Evolutionary conservation across 2,113 vertebrate species (phyloP).

Genomic region (Eubucco bourcierii): DNA sequence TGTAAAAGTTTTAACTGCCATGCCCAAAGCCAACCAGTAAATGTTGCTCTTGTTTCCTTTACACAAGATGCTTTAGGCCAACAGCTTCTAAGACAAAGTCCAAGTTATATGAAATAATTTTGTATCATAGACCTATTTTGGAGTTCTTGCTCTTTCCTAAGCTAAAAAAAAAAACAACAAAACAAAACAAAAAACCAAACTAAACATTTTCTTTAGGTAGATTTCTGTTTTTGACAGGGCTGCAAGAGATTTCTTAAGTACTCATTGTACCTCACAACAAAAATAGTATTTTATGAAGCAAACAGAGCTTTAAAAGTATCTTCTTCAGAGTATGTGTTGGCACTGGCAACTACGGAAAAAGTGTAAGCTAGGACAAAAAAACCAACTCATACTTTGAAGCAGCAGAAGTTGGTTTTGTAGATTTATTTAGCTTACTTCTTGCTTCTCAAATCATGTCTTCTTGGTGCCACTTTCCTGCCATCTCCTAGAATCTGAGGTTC

Average conservation of each 20-base stretch:
- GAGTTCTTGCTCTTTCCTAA: not conserved
- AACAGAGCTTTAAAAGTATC: not conserved
- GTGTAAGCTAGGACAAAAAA: not conserved
- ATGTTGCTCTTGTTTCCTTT: not conserved
- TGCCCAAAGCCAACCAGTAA: not conserved
- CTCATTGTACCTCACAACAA: not conserved
- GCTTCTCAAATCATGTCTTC: not conserved
- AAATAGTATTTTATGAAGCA: not conserved
- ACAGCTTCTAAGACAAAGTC: not conserved
- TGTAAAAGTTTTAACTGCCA: not conserved
- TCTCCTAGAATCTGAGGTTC: not conserved
- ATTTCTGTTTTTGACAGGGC: not conserved
- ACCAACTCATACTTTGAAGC: not conserved
- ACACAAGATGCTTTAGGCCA: not conserved
- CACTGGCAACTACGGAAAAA: not conserved
- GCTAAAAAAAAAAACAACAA: not conserved
- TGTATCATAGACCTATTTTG: not conserved
- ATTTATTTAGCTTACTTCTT: not conserved
- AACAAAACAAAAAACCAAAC: not conserved
- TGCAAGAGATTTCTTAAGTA: constrained; percentile 1
- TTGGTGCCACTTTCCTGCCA: not conserved
- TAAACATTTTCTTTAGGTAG: not conserved
- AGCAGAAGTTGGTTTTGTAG: not conserved
- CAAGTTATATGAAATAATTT: not conserved
- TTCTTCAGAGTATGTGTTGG: not conserved